Percentiles rank a stretch among this genome's conserved stretches.
phyloP scores from a whole-genome alignment of 1,140 invertebrate species.

The Drosophila mauritiana region DNA sequence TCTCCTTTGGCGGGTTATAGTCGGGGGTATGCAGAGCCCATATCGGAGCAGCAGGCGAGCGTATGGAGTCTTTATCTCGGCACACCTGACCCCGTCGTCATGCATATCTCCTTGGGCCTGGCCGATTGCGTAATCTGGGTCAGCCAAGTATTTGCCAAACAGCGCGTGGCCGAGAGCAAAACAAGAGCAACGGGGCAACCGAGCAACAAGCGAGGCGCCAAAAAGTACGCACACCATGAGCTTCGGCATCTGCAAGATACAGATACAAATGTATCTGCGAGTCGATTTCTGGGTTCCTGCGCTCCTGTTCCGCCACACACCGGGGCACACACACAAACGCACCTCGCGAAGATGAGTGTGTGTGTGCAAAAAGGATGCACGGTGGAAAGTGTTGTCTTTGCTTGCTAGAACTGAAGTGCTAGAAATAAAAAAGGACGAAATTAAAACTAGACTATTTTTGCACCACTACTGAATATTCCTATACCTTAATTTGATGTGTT shows the following conservation, averaged over 20 bases:
- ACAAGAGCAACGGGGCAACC: background rate
- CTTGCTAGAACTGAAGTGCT: background rate
- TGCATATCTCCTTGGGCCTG: slow-evolving; percentile 4
- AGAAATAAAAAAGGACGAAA: background rate
- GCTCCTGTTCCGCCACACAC: slow-evolving; percentile 77
- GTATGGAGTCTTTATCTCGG: slow-evolving; percentile 26
- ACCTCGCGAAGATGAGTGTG: slow-evolving; percentile 22
- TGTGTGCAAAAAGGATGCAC: slow-evolving; percentile 17
- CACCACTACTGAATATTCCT: background rate
- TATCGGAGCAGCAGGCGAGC: slow-evolving; percentile 42
- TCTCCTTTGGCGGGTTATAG: background rate
- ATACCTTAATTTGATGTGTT: background rate
- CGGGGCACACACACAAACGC: slow-evolving; percentile 70
- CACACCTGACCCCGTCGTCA: slow-evolving; percentile 27
- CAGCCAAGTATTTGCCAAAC: slow-evolving; percentile 63
- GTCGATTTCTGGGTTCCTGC: slow-evolving; percentile 44
- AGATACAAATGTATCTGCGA: slow-evolving; percentile 67
- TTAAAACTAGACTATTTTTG: background rate
- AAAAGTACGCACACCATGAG: slow-evolving; percentile 18
- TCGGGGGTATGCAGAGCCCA: slow-evolving; percentile 45
- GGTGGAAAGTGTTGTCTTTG: background rate
- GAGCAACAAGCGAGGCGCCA: slow-evolving; percentile 30
- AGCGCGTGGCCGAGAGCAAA: slow-evolving; percentile 45
- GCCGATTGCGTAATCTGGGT: slow-evolving; percentile 75
- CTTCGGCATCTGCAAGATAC: slow-evolving; percentile 41